phyloP scores from a whole-genome alignment of 2,888 invertebrate species.

The Diplazon laetatorius region DNA sequence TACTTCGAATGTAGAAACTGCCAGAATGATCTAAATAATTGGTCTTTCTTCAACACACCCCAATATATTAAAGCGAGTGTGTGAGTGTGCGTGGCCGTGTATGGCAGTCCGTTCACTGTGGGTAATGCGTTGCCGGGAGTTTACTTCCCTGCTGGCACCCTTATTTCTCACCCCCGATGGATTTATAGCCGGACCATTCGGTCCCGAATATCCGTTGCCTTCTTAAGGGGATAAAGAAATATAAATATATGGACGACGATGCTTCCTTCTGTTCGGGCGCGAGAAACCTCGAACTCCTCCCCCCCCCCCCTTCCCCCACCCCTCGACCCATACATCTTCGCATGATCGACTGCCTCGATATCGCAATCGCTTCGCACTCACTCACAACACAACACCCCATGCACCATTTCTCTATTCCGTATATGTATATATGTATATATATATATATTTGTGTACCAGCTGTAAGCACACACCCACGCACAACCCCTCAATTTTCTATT shows the following conservation, averaged over 20 bases:
- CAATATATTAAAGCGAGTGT: too few species aligned
- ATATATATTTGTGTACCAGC: too few species aligned
- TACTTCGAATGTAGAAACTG: too few species aligned
- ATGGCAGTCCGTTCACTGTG: too few species aligned
- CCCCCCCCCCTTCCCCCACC: too few species aligned
- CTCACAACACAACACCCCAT: not conserved
- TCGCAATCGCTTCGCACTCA: constrained; percentile 41
- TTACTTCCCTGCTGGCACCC: constrained; percentile 37
- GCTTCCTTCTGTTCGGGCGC: not conserved
- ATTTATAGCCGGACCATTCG: constrained; percentile 62
- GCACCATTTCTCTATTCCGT: not conserved
- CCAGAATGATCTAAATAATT: too few species aligned
- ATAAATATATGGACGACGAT: constrained; percentile 5
- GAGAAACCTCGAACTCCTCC: constrained; percentile 42
- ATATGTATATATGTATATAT: too few species aligned
- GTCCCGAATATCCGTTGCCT: constrained; percentile 62
- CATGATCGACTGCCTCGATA: constrained; percentile 54
- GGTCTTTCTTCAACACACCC: too few species aligned
- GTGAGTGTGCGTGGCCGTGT: too few species aligned
- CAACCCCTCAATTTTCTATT: constrained; percentile 41
- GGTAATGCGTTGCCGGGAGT: constrained; percentile 36
- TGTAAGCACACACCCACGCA: too few species aligned
- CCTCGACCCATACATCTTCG: constrained; percentile 42
- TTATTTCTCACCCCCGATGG: constrained; percentile 57
- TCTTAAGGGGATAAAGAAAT: constrained; percentile 48